Evolutionary conservation across 2,797 vertebrate species (phyloP).

Genomic region (Acanthurus leucopareius): DNA sequence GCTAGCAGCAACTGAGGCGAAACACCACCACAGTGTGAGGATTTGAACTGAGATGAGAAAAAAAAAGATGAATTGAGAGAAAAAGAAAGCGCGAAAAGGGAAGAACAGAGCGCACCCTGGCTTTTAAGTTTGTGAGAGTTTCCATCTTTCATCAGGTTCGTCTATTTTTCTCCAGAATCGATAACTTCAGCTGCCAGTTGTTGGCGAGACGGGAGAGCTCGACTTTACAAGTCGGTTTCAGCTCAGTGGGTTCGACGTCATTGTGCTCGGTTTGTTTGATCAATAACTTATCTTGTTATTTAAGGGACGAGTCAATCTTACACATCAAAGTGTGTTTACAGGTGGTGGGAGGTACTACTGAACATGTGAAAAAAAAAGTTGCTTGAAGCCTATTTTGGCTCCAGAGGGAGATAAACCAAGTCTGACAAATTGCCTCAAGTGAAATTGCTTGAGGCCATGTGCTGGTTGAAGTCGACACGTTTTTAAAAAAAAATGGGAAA

Average conservation of each 20-base stretch:
- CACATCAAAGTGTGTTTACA: constrained; percentile 11
- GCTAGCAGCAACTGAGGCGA: constrained; percentile 24
- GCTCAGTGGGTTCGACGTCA: constrained; percentile 20
- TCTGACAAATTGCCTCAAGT: constrained; percentile 11
- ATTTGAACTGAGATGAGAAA: constrained; percentile 34
- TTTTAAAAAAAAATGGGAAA: neutral
- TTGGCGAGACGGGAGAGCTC: neutral
- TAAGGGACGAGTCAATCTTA: neutral
- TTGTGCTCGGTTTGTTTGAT: constrained; percentile 2
- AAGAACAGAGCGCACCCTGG: constrained; percentile 17
- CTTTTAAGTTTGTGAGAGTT: constrained; percentile 50
- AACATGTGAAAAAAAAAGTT: neutral
- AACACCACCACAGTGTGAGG: constrained; percentile 37
- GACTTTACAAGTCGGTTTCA: constrained; percentile 9
- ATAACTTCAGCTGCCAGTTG: constrained; percentile 40
- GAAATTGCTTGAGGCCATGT: neutral
- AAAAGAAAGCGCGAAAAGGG: constrained; percentile 10
- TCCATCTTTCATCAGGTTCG: constrained; percentile 48
- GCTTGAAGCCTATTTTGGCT: neutral
- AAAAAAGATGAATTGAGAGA: constrained; percentile 7
- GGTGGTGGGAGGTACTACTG: neutral
- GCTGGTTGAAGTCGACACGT: constrained; percentile 7
- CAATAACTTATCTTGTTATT: constrained; percentile 20
- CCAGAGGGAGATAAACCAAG: neutral
- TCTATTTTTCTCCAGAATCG: constrained; percentile 33